phyloP scores from a whole-genome alignment of 2,888 invertebrate genomes.

The Himalopsyche japonica region DNA sequence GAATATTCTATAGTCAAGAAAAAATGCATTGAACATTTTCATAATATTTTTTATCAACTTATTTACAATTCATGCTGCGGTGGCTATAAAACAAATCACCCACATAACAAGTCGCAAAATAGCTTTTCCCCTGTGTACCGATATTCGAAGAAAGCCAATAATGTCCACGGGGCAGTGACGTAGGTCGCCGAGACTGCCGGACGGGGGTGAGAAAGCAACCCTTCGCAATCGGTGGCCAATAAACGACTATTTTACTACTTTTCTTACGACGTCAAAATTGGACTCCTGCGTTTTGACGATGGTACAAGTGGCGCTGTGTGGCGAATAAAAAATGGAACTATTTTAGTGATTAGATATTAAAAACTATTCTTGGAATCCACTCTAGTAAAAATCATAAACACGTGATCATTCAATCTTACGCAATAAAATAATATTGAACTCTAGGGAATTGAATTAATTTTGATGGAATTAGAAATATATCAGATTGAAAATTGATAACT shows the following conservation, averaged over 20 bases:
- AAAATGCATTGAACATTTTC: neutral
- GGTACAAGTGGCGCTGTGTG: constrained; percentile 8
- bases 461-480: no score
- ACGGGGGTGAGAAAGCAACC: neutral
- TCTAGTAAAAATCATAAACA: no score
- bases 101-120: neutral
- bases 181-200: constrained; percentile 20
- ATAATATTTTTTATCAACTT: neutral
- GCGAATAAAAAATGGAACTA: neutral
- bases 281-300: constrained; percentile 17
- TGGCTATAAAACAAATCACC: neutral
- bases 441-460: no score
- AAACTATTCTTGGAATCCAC: no score
- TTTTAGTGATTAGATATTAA: no score
- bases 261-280: constrained; percentile 40
- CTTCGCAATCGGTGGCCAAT: constrained; percentile 34
- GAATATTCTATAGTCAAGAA: neutral
- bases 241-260: constrained; percentile 38
- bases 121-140: neutral
- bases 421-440: no score
- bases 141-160: constrained; percentile 20
- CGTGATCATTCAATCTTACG: no score
- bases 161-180: constrained; percentile 23
- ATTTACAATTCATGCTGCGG: neutral
- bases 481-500: no score